A percentile compares a stretch with the other conserved stretches of the same genome.
phyloP scores from a whole-genome alignment of 2,888 invertebrate genomes.

The Ectemnius continuus region DNA sequence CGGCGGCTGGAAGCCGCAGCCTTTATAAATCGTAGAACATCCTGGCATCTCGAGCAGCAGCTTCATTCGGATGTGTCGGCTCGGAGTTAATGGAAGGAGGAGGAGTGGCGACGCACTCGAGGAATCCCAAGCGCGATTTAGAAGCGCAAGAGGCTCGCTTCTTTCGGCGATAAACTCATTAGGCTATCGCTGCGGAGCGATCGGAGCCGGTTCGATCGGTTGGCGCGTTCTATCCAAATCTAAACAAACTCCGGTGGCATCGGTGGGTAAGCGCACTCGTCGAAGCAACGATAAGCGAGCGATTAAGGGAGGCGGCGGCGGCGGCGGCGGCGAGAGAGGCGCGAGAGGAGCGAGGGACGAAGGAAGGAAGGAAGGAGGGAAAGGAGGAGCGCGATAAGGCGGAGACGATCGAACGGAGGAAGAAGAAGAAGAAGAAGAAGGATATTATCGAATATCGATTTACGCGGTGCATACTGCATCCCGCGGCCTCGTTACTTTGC shows the following conservation, averaged over 20 bases:
- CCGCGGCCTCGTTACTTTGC: constrained; percentile 26
- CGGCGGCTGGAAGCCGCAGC: too few species aligned
- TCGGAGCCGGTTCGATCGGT: neutral
- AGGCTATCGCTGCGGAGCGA: neutral
- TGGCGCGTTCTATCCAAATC: constrained; percentile 4
- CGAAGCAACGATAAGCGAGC: constrained; percentile 19
- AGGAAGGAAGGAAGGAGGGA: neutral
- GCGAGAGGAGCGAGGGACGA: neutral
- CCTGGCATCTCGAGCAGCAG: too few species aligned
- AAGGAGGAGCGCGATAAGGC: neutral
- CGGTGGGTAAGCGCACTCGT: neutral
- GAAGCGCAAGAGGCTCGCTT: neutral
- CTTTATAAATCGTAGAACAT: too few species aligned
- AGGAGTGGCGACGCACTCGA: too few species aligned
- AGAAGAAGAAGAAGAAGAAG: neutral
- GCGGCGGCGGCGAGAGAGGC: neutral
- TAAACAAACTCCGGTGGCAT: constrained; percentile 28
- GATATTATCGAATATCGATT: constrained; percentile 43
- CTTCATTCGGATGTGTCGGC: too few species aligned
- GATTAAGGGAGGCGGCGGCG: neutral
- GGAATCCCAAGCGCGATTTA: too few species aligned
- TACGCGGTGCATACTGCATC: constrained; percentile 12
- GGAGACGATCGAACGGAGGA: neutral
- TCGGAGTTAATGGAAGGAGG: too few species aligned
- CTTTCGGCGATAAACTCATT: neutral